These are phyloP conservation scores for Lepidochrysops patricia DNA, from an alignment of 2,888 invertebrate genomes.

Conservation along the genomic window DNA sequence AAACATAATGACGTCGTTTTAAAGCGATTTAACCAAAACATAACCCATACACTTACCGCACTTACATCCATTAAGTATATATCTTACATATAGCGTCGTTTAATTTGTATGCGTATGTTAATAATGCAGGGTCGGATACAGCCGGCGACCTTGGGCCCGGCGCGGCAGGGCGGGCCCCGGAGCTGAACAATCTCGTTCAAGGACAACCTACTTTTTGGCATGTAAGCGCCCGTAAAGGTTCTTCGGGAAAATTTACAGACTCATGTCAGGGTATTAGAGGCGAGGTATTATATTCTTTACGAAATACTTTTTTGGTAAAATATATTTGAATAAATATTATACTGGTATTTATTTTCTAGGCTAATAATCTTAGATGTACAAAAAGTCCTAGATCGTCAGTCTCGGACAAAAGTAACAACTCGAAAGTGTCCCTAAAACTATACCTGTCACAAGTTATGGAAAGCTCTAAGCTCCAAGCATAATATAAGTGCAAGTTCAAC, in stretches of 20 bases:
- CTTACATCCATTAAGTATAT: not conserved
- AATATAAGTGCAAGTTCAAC: too few relatives aligned
- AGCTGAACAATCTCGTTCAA: not conserved
- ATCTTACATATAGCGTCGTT: not conserved
- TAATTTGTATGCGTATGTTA: slow-evolving; percentile 1
- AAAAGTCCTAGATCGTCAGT: too few relatives aligned
- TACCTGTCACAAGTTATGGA: too few relatives aligned
- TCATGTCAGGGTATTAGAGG: not conserved
- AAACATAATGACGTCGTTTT: not conserved
- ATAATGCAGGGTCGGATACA: not conserved
- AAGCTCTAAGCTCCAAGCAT: too few relatives aligned
- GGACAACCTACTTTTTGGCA: not conserved
- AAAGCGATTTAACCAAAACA: not conserved
- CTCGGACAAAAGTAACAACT: too few relatives aligned
- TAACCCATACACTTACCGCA: not conserved
- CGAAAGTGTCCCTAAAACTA: too few relatives aligned
- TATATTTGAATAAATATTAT: not conserved
- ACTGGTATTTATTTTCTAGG: not conserved
- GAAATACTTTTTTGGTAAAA: not conserved
- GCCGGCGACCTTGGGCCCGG: not conserved
- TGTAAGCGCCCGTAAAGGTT: not conserved
- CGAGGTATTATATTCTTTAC: not conserved
- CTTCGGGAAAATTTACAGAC: not conserved
- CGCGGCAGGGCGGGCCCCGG: not conserved
- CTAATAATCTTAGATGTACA: too few relatives aligned